phyloP scores from a whole-genome alignment of 2,113 vertebrate genomes.

The Nesospiza acunhae region DNA sequence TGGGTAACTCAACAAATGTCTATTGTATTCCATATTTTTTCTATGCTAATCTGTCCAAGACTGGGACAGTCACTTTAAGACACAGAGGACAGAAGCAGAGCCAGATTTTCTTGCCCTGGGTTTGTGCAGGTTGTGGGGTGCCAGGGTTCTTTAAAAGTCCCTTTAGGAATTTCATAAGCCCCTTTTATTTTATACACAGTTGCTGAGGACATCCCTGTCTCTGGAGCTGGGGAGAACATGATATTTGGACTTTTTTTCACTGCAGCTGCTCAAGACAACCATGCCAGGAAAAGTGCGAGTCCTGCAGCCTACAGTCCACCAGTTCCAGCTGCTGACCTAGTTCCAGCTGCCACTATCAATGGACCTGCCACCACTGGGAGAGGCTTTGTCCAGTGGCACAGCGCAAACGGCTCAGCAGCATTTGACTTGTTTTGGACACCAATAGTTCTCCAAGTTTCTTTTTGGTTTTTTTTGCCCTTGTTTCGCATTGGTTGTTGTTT shows the following conservation, averaged over 20 bases:
- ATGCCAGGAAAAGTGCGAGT: accelerated
- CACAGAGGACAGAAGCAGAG: not conserved
- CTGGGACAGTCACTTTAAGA: too few relatives aligned
- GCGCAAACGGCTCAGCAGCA: not conserved
- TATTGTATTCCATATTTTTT: not conserved
- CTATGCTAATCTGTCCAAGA: not conserved
- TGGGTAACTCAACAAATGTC: not conserved
- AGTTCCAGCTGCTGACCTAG: not conserved
- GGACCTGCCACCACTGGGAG: not conserved
- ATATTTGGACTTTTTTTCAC: not conserved
- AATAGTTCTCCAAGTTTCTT: not conserved
- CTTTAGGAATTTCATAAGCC: not conserved
- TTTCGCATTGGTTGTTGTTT: not conserved
- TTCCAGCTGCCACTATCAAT: too few relatives aligned
- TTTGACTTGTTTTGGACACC: not conserved
- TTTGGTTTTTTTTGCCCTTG: not conserved
- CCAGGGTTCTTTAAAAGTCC: not conserved
- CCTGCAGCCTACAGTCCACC: too few relatives aligned
- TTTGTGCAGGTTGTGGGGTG: not conserved
- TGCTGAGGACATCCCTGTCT: too few relatives aligned
- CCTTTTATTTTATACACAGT: too few relatives aligned
- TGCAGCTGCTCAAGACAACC: not conserved
- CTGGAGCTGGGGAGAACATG: too few relatives aligned
- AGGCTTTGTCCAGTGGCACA: not conserved
- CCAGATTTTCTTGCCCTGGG: not conserved